These are phyloP conservation scores for Stichodactyla mertensii DNA, from an alignment of 64 coral and sea anemone genomes.

Conservation along the genomic window DNA sequence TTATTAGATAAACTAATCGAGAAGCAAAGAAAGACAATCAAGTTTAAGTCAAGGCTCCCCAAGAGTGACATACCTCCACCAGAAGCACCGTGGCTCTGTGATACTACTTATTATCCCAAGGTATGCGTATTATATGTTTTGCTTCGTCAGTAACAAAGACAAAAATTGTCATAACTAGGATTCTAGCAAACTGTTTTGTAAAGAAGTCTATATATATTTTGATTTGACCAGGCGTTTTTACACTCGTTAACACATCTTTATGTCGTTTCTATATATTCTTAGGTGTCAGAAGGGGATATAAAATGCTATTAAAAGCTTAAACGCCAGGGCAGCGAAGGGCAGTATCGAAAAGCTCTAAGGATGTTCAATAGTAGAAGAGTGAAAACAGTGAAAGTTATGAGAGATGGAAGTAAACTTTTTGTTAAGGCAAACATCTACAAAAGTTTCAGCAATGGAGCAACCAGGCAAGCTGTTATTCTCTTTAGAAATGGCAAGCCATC, in stretches of 20 bases:
- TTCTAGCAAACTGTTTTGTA: too few relatives aligned
- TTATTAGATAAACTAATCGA: conserved; percentile 42
- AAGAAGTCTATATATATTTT: too few relatives aligned
- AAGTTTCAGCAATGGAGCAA: conserved; percentile 36
- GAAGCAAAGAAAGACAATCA: conserved; percentile 15
- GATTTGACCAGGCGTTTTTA: too few relatives aligned
- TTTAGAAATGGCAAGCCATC: conserved; percentile 14
- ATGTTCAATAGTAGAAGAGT: conserved; percentile 69
- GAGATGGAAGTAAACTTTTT: conserved; percentile 43
- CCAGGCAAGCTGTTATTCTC: conserved; percentile 51
- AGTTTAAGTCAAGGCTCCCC: conserved; percentile 29
- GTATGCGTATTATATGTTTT: neutral
- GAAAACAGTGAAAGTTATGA: conserved; percentile 50
- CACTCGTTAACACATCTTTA: neutral
- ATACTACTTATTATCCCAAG: conserved; percentile 14
- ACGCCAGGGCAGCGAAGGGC: conserved; percentile 28
- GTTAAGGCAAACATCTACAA: conserved; percentile 37
- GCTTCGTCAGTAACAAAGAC: neutral
- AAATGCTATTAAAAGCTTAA: conserved; percentile 39
- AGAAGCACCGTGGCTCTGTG: conserved; percentile 20
- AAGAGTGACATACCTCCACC: conserved; percentile 30
- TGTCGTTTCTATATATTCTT: neutral
- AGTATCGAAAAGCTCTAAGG: conserved; percentile 36
- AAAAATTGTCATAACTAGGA: too few relatives aligned
- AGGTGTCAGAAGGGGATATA: conserved; percentile 31